Percentiles rank a stretch among this genome's conserved stretches.
Conservation (phyloP, 2,888 invertebrate genomes). For the Pristionchus maxplancki region DNA sequence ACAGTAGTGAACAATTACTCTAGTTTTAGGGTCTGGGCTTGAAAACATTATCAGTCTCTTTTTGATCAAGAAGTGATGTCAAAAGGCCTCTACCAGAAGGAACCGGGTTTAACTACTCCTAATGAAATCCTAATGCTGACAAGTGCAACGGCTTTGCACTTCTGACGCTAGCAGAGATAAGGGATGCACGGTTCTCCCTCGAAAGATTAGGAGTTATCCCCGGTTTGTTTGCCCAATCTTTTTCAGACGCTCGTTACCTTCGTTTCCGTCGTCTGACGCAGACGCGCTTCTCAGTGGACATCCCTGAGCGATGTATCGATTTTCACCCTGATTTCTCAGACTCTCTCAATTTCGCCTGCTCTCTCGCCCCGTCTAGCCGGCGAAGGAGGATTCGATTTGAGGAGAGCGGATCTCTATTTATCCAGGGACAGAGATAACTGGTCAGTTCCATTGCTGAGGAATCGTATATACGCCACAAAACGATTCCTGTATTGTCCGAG, state of each 20-base stretch:
- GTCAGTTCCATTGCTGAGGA: neutral
- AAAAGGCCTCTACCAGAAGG: too few relatives aligned
- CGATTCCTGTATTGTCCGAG: neutral
- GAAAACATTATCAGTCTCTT: too few relatives aligned
- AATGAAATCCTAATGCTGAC: too few relatives aligned
- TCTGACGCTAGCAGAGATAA: neutral
- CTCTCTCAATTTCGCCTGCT: too few relatives aligned
- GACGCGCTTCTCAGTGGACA: neutral
- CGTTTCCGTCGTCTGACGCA: conserved; percentile 10
- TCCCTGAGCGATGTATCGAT: conserved; percentile 4
- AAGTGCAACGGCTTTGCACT: neutral
- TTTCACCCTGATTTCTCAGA: neutral
- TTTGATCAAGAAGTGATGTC: too few relatives aligned
- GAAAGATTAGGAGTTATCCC: conserved; percentile 8
- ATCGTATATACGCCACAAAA: neutral
- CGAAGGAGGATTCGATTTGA: too few relatives aligned
- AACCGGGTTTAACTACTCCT: too few relatives aligned
- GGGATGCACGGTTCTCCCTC: neutral
- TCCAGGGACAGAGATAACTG: conserved; percentile 14
- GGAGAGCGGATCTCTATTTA: too few relatives aligned
- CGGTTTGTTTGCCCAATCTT: neutral
- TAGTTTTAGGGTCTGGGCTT: too few relatives aligned
- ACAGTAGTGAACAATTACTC: too few relatives aligned
- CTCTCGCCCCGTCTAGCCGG: neutral
- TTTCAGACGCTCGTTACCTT: neutral